Percentiles rank a stretch among this genome's conserved stretches.
These are phyloP conservation scores for Tetranychus urticae DNA, from an alignment of 1,140 invertebrate genomes.

Conservation along the genomic window DNA sequence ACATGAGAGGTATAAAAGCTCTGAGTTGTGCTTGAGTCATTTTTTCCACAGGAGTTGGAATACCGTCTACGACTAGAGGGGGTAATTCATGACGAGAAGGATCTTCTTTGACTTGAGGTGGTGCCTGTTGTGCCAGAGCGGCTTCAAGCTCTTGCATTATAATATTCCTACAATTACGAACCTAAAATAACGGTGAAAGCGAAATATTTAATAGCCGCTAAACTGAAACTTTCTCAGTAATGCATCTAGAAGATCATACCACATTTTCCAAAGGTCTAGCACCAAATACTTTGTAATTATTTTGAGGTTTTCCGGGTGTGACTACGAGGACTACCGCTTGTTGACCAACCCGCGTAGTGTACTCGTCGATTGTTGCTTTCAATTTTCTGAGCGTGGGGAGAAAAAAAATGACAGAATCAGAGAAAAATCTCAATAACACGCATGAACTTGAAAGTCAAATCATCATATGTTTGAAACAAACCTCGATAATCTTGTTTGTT, in stretches of 20 bases:
- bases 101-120: constrained; percentile 69
- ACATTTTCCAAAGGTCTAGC: constrained; percentile 91
- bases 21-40: constrained; percentile 93
- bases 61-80: constrained; percentile 78
- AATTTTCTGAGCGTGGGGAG: constrained; percentile 37
- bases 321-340: constrained; percentile 86
- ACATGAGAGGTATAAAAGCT: constrained; percentile 89
- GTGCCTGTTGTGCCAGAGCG: constrained; percentile 74
- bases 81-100: constrained; percentile 80
- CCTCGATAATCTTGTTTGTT: constrained; percentile 77
- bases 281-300: constrained; percentile 80
- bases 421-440: background rate
- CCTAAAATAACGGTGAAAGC: constrained; percentile 18
- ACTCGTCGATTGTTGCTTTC: constrained; percentile 65
- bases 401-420: background rate
- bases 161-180: constrained; percentile 60
- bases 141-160: constrained; percentile 85
- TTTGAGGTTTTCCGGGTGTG: constrained; percentile 84
- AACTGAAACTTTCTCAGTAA: background rate
- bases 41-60: constrained; percentile 91
- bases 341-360: constrained; percentile 85
- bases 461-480: constrained; percentile 22
- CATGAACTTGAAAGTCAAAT: background rate
- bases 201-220: background rate
- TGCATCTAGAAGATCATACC: constrained; percentile 23